Conservation (phyloP, 1,140 invertebrate genomes). For the Nymphalis io region DNA sequence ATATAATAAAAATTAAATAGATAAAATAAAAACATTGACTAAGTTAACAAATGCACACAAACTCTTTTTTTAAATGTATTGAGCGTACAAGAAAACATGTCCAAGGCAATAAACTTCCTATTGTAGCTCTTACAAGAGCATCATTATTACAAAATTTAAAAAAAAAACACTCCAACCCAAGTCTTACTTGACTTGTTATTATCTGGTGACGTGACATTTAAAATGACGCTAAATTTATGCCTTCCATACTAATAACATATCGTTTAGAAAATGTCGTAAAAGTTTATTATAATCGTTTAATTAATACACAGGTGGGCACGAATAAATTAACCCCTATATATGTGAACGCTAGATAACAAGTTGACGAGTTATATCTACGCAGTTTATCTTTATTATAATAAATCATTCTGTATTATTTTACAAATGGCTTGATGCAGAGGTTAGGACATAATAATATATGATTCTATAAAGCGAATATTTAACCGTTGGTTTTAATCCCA, state of each 20-base stretch:
- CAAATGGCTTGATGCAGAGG: too few relatives aligned
- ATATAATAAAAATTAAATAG: too few relatives aligned
- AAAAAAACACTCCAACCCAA: neutral
- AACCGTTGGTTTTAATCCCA: too few relatives aligned
- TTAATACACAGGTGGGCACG: conserved; percentile 20
- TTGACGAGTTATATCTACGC: conserved; percentile 2
- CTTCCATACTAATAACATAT: conserved; percentile 5
- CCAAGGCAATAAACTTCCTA: too few relatives aligned
- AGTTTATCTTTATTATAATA: neutral
- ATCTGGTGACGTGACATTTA: neutral
- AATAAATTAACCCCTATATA: conserved; percentile 25
- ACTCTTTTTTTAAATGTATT: too few relatives aligned
- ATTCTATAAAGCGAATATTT: too few relatives aligned
- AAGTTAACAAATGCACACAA: too few relatives aligned
- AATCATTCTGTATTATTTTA: neutral
- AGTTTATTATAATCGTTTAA: conserved; percentile 17
- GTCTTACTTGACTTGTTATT: neutral
- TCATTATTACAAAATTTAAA: neutral
- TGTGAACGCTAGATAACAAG: conserved; percentile 16
- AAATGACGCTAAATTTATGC: conserved; percentile 4
- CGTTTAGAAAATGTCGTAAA: conserved; percentile 9
- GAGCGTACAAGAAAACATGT: too few relatives aligned
- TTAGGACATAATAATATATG: too few relatives aligned
- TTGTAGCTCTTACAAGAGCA: too few relatives aligned
- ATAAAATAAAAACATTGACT: too few relatives aligned